Conservation (phyloP, 2,888 invertebrate genomes). For the Xylophagus ater region DNA sequence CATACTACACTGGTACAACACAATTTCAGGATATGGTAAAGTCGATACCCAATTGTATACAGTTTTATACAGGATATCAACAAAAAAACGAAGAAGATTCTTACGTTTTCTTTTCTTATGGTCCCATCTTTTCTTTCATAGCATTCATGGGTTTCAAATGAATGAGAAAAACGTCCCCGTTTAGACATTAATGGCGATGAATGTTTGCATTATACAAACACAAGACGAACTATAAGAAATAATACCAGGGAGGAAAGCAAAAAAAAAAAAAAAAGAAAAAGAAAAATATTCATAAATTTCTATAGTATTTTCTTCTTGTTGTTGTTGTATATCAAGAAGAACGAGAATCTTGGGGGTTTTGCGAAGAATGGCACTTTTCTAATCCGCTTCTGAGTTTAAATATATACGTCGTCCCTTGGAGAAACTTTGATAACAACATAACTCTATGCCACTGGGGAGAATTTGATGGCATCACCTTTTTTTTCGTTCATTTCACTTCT, state of each 20-base stretch:
- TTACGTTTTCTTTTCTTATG: too few relatives aligned
- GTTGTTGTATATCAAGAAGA: constrained; percentile 9
- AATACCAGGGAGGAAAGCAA: constrained; percentile 6
- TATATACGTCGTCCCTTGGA: constrained; percentile 17
- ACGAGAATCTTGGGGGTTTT: constrained; percentile 17
- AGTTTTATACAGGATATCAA: too few relatives aligned
- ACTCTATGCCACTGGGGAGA: constrained; percentile 16
- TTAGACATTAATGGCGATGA: constrained; percentile 19
- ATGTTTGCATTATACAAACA: constrained; percentile 15
- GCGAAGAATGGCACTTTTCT: constrained; percentile 13
- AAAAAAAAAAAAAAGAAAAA: constrained; percentile 9
- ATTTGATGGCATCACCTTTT: constrained; percentile 17
- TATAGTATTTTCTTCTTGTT: background rate
- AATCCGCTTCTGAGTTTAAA: constrained; percentile 15
- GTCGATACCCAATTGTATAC: too few relatives aligned
- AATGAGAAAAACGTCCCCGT: constrained; percentile 18
- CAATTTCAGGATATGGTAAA: too few relatives aligned
- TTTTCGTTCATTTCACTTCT: too few relatives aligned
- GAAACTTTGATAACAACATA: constrained; percentile 17
- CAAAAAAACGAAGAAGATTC: too few relatives aligned
- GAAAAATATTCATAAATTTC: constrained; percentile 2
- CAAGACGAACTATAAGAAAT: constrained; percentile 4
- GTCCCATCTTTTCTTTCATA: too few relatives aligned
- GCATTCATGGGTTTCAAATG: constrained; percentile 16
- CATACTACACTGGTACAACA: too few relatives aligned